Evolutionary conservation across 2,113 vertebrate species (phyloP).

Genomic region (Zapus hudsonius): DNA sequence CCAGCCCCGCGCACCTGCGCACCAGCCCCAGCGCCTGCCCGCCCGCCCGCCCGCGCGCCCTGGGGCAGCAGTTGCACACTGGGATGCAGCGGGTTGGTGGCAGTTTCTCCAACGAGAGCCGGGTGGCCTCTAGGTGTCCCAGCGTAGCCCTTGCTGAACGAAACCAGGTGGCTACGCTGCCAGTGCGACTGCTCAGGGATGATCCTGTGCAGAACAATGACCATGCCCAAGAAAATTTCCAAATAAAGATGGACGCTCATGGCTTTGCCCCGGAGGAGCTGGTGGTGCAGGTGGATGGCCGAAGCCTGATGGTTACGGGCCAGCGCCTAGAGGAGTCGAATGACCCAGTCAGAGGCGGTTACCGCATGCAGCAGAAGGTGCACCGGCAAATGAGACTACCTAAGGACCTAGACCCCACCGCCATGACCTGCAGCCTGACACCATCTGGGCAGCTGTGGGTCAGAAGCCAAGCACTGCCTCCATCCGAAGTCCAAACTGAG

Average conservation of each 20-base stretch:
- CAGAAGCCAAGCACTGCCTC: neutral
- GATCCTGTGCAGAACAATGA: neutral
- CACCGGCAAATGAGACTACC: constrained; percentile 36
- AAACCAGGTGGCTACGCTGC: constrained; percentile 24
- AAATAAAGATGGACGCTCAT: constrained; percentile 57
- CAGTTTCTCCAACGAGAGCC: constrained; percentile 34
- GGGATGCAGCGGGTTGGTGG: constrained; percentile 54
- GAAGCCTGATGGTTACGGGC: constrained; percentile 48
- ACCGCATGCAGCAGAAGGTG: constrained; percentile 5
- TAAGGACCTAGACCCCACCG: neutral
- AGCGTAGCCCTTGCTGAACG: neutral
- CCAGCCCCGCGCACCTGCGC: too few species aligned
- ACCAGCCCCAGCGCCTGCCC: rapidly evolving
- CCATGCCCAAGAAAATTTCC: neutral
- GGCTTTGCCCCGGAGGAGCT: constrained; percentile 56
- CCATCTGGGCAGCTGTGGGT: constrained; percentile 55
- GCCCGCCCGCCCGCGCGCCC: neutral
- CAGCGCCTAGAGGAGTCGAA: constrained; percentile 18
- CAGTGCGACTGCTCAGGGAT: neutral
- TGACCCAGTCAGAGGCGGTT: neutral
- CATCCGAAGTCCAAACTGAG: neutral
- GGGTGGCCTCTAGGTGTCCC: neutral
- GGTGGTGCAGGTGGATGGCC: constrained; percentile 47
- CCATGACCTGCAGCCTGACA: constrained; percentile 57
- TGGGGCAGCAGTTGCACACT: constrained; percentile 57